A percentile compares a stretch with the other conserved stretches of the same genome.
Evolutionary conservation across 2,113 vertebrate species (phyloP).

Genomic region (Cervus canadensis): DNA sequence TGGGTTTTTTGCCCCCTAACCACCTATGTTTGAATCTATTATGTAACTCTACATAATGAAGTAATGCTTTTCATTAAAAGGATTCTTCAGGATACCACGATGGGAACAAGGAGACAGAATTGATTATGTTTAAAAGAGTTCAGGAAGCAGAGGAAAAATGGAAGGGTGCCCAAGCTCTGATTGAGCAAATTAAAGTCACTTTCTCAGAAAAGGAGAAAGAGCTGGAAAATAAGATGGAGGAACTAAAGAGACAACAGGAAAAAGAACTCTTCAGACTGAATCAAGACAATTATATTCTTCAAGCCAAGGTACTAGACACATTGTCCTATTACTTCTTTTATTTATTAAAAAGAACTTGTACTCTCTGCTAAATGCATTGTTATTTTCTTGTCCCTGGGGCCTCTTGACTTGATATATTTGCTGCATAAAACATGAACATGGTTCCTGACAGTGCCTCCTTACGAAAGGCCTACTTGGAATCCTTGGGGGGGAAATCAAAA

Average conservation of each 20-base stretch:
- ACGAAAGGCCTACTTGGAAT: background rate
- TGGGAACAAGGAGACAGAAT: slow-evolving; percentile 74
- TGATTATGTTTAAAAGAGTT: slow-evolving; percentile 78
- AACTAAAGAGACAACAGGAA: slow-evolving; percentile 80
- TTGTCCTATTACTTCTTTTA: background rate
- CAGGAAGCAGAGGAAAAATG: slow-evolving; percentile 80
- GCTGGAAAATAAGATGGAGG: slow-evolving; percentile 72
- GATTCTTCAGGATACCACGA: slow-evolving; percentile 55
- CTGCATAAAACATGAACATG: background rate
- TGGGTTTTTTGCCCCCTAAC: background rate
- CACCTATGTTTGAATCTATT: background rate
- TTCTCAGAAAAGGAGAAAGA: slow-evolving; percentile 83
- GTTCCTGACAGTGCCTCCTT: background rate
- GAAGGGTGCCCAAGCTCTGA: slow-evolving; percentile 72
- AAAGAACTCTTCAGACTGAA: slow-evolving; percentile 83
- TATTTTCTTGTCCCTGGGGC: background rate
- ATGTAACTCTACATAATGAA: background rate
- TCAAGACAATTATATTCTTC: slow-evolving; percentile 91
- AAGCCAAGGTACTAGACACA: slow-evolving; percentile 86
- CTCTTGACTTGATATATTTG: background rate
- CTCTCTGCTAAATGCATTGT: background rate
- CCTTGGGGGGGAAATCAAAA: background rate
- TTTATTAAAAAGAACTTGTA: background rate
- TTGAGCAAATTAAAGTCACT: slow-evolving; percentile 79
- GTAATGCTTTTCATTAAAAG: slow-evolving; percentile 60